Evolutionary conservation across 2,888 invertebrate species (phyloP).

Genomic region (Ennomos quercinarius): DNA sequence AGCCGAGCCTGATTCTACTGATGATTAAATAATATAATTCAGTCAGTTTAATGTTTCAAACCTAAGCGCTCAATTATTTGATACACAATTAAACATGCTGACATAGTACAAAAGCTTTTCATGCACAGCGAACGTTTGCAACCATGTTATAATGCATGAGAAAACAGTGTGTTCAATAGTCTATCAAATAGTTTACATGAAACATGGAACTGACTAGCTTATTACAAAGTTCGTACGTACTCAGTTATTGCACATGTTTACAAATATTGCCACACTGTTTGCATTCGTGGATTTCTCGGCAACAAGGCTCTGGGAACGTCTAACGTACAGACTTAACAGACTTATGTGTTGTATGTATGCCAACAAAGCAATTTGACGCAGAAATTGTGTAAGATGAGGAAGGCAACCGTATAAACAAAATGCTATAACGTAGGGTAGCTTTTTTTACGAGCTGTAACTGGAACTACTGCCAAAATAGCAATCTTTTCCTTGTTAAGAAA

Average conservation of each 20-base stretch:
- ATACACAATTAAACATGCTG: no score
- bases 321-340: neutral
- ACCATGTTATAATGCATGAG: neutral
- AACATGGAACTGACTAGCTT: conserved; percentile 4
- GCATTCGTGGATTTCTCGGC: conserved; percentile 1
- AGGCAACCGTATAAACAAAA: neutral
- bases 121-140: no score
- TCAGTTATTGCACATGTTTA: conserved; percentile 28
- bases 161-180: conserved; percentile 2
- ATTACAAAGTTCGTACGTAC: conserved; percentile 5
- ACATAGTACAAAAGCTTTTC: no score
- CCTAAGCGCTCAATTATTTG: no score
- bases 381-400: neutral
- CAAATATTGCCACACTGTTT: conserved; percentile 23
- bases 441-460: neutral
- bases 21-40: no score
- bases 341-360: neutral
- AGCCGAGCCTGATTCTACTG: no score
- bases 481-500: neutral
- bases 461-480: neutral
- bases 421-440: no score
- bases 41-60: no score
- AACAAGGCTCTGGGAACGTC: conserved; percentile 6
- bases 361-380: neutral
- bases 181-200: neutral